Evolutionary conservation across 2,888 invertebrate species (phyloP).

Genomic region (Folsomia manolachei): DNA sequence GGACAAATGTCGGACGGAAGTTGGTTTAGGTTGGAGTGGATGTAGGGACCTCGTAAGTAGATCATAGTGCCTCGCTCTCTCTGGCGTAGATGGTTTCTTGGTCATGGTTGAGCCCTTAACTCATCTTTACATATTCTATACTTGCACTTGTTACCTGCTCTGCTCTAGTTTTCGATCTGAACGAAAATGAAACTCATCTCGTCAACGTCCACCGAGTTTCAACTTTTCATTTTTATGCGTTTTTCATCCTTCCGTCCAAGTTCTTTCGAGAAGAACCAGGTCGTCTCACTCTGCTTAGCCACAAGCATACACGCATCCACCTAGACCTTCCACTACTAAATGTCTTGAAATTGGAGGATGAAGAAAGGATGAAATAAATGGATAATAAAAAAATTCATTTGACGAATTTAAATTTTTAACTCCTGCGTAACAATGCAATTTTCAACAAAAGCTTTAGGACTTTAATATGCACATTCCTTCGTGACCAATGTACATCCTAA

Average conservation of each 20-base stretch:
- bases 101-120: conserved; percentile 10
- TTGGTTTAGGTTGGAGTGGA: background rate
- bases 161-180: conserved; percentile 1
- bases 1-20: conserved; percentile 7
- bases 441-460: too few relatives aligned
- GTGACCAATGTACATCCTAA: too few relatives aligned
- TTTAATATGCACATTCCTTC: too few relatives aligned
- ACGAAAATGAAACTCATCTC: conserved; percentile 9
- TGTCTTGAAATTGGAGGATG: background rate
- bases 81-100: conserved; percentile 7
- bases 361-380: too few relatives aligned
- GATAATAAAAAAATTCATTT: background rate
- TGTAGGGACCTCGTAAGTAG: background rate
- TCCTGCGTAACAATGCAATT: background rate
- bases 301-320: background rate
- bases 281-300: conserved; percentile 8
- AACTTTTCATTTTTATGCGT: conserved; percentile 5
- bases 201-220: background rate
- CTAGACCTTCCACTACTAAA: background rate
- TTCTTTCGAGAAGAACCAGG: background rate
- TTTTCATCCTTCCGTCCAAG: conserved; percentile 4
- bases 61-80: background rate
- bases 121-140: background rate
- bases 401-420: background rate
- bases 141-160: too few relatives aligned